Evolutionary conservation across 2,113 vertebrate species (phyloP).

Genomic region (Alectura lathami): DNA sequence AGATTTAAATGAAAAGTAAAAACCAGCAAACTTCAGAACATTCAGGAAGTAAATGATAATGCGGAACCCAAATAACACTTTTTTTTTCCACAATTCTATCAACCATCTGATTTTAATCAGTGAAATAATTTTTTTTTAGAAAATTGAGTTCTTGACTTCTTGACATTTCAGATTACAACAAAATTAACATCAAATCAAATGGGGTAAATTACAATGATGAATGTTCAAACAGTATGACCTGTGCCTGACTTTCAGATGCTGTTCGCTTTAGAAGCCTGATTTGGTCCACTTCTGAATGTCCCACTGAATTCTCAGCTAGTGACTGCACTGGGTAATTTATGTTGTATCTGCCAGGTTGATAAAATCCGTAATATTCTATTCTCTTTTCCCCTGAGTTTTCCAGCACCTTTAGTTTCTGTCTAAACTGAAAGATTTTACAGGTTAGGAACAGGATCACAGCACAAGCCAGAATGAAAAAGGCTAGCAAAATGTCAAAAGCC

Average conservation of each 20-base stretch:
- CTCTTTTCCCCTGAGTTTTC: constrained; percentile 77
- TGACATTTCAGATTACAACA: not conserved
- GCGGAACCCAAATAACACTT: not conserved
- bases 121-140: not conserved
- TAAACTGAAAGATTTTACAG: constrained; percentile 78
- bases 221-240: constrained; percentile 85
- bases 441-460: constrained; percentile 75
- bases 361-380: constrained; percentile 83
- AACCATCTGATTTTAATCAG: not conserved
- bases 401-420: constrained; percentile 67
- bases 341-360: constrained; percentile 79
- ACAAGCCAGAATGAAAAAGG: constrained; percentile 82
- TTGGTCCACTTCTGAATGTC: constrained; percentile 72
- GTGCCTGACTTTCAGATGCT: constrained; percentile 76
- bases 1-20: not conserved
- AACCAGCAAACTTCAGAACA: not conserved
- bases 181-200: not conserved
- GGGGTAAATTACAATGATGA: constrained; percentile 72
- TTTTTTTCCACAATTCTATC: not conserved
- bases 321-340: constrained; percentile 66
- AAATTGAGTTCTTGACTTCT: not conserved
- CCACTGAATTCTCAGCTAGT: constrained; percentile 40
- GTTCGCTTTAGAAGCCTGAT: constrained; percentile 73
- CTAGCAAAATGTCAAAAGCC: constrained; percentile 81
- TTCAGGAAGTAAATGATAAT: not conserved